Conservation (phyloP, 2,797 vertebrate genomes). For the Malacoraja senta region DNA sequence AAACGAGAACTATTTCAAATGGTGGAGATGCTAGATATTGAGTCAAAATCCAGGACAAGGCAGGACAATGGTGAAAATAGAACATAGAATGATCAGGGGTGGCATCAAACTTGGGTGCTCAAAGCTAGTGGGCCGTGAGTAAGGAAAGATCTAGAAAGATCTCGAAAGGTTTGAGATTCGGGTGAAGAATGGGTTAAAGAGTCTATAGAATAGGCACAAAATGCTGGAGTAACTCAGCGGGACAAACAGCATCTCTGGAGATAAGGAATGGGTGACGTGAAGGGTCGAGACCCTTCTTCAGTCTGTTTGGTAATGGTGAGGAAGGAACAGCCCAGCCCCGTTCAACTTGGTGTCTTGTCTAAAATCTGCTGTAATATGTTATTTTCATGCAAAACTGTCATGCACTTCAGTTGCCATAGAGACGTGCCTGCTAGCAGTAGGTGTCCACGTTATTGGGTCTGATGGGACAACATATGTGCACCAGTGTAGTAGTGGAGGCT, state of each 20-base stretch:
- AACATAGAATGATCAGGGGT: background rate
- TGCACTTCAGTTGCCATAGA: slow-evolving; percentile 22
- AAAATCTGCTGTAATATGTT: background rate
- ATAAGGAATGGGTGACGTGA: too few species aligned
- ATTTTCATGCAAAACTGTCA: background rate
- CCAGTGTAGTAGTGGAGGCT: background rate
- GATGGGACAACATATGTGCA: background rate
- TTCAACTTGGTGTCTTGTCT: background rate
- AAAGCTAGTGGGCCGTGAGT: background rate
- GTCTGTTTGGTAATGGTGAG: background rate
- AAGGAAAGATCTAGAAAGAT: background rate
- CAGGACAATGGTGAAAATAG: background rate
- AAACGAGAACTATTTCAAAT: too few species aligned
- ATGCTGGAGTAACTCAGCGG: too few species aligned
- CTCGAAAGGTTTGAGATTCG: too few species aligned
- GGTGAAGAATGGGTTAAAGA: background rate
- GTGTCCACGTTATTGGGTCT: slow-evolving; percentile 2
- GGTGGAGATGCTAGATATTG: too few species aligned
- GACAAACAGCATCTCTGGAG: too few species aligned
- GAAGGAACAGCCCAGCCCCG: background rate
- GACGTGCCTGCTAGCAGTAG: background rate
- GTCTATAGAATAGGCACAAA: too few species aligned
- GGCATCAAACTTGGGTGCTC: background rate
- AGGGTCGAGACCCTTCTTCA: too few species aligned
- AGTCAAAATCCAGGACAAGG: background rate